Evolutionary conservation across 2,113 vertebrate species (phyloP), one percentile per base, ranked within the genome.

Genomic region (Gallinago media): DNA sequence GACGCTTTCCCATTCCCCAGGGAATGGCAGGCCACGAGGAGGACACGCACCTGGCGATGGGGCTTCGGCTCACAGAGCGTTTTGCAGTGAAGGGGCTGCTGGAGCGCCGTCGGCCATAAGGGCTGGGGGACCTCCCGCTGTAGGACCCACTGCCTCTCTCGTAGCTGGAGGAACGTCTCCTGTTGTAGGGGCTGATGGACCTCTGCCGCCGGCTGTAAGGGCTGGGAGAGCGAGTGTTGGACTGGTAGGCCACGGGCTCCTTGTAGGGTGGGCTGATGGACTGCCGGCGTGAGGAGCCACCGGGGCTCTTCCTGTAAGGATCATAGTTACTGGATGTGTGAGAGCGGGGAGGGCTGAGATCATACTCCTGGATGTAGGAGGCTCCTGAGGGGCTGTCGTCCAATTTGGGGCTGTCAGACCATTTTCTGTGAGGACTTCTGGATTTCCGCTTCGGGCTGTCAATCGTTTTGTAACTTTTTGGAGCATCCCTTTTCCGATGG

Each of bases 61-160:
- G 99, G 96, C 99, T 99, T 32, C 99, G 98, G 96, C 99, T 99
- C 96, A 99, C 98, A 15, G 99, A 99, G 34, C 99, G 98, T 84
- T 99, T 99, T 70, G 97, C 97, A 8, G 97, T 94, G 42, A 99
- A 99, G 15, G 99, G 99, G 96, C 99, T 99, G 95, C 98, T 98
- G 19, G 99, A 99, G 15, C 98, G 98, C 58, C 99, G 98, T 65
- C 99, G 99, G 76, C 98, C 90, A 4, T 98, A 98, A 12, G 98
- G 98, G 76, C 99, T 99, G 2, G 99, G 99, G 0, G 98, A 98
- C 25, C 98, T 95, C 12, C 98, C 98, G 6, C 98, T 96, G 95
- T 98, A 98, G 0, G 98, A 98, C 68, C 99, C 99, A 72, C 98
- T 99, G 93, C 99, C 99, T 29, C 99, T 97, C 96, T 99, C 99